A percentile compares a stretch with the other conserved stretches of the same genome.
phyloP scores from a whole-genome alignment of 2,888 invertebrate genomes.

The Macroteleia sp. region DNA sequence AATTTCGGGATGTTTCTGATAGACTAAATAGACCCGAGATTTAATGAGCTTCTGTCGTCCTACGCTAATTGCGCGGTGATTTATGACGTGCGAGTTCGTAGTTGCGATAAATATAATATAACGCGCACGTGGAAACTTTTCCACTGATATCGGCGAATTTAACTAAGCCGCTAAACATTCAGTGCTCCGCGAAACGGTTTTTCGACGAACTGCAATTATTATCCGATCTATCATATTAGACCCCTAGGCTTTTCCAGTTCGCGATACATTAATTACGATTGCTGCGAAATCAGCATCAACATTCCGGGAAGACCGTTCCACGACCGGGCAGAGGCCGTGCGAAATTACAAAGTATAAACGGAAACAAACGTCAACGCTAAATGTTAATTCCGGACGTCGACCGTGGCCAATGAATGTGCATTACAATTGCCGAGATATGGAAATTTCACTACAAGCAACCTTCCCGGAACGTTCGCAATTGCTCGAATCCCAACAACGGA shows the following conservation, averaged over 20 bases:
- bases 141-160: conserved; percentile 48
- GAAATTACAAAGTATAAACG: conserved; percentile 74
- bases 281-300: neutral
- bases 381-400: conserved; percentile 74
- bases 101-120: conserved; percentile 62
- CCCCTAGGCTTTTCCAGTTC: neutral
- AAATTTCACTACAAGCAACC: conserved; percentile 75
- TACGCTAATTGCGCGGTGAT: conserved; percentile 65
- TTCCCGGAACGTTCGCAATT: conserved; percentile 14
- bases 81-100: conserved; percentile 61
- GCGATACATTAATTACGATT: conserved; percentile 34
- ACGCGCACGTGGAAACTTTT: conserved; percentile 49
- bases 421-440: conserved; percentile 81
- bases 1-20: conserved; percentile 66
- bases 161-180: conserved; percentile 41
- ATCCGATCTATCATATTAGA: conserved; percentile 41
- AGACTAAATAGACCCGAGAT: conserved; percentile 63
- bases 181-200: conserved; percentile 13
- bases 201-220: conserved; percentile 43
- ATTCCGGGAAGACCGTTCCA: conserved; percentile 17
- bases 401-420: conserved; percentile 78
- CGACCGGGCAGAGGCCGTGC: conserved; percentile 14
- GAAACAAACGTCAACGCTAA: conserved; percentile 69
- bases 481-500: neutral
- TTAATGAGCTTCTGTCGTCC: conserved; percentile 67